phyloP scores from a whole-genome alignment of 2,113 vertebrate species.

The Notiomystis cincta region DNA sequence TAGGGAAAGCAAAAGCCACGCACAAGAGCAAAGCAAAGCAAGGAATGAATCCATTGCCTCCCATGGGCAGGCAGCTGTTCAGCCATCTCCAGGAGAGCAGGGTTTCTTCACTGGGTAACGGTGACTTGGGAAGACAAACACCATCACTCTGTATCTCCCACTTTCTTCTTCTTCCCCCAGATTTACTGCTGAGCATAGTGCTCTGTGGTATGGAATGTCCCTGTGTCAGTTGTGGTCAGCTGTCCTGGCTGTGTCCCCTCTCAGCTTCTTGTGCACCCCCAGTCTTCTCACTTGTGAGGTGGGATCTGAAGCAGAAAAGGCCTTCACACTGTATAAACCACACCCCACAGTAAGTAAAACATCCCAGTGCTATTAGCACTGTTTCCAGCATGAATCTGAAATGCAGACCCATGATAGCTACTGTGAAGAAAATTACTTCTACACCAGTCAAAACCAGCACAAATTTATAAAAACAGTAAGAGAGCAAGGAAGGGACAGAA shows the following conservation, averaged over 20 bases:
- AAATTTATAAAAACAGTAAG: neutral
- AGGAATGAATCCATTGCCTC: neutral
- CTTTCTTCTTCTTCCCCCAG: neutral
- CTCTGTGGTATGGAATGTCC: neutral
- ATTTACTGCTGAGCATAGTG: neutral
- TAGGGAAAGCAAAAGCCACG: neutral
- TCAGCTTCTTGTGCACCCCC: neutral
- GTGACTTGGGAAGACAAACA: neutral
- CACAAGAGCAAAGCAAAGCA: neutral
- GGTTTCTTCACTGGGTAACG: neutral
- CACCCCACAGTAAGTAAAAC: neutral
- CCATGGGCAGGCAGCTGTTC: neutral
- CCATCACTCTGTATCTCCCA: neutral
- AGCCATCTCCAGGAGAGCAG: neutral
- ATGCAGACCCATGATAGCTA: neutral
- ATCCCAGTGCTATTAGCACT: neutral
- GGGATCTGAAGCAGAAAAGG: neutral
- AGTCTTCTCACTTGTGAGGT: neutral
- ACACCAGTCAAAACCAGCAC: neutral
- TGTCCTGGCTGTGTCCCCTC: neutral
- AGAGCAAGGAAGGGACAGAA: neutral
- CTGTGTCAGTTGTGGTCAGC: neutral
- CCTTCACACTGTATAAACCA: neutral
- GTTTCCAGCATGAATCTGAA: neutral
- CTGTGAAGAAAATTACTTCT: neutral